A percentile compares a stretch with the other conserved stretches of the same genome.
Evolutionary conservation across 2,113 vertebrate genomes (phyloP).

Genomic region (Callocephalon fimbriatum): DNA sequence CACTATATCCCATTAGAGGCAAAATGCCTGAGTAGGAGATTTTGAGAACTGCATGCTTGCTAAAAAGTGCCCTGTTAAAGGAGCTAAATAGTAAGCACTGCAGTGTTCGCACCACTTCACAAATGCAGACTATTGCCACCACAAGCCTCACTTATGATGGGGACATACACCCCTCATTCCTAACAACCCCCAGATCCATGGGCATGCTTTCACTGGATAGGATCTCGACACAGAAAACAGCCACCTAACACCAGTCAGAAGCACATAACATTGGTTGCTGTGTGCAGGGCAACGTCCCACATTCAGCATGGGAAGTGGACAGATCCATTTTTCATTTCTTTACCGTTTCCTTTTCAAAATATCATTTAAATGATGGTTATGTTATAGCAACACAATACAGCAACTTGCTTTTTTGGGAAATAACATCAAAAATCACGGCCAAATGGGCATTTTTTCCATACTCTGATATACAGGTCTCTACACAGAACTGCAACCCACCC

Average conservation of each 20-base stretch:
- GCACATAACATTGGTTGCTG: not conserved
- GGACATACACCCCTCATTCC: accelerated
- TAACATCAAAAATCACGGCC: not conserved
- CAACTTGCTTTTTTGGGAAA: not conserved
- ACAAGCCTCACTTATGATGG: accelerated
- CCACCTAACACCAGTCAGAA: accelerated
- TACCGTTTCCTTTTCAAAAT: not conserved
- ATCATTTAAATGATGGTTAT: not conserved
- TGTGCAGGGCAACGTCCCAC: no score
- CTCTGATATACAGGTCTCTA: not conserved
- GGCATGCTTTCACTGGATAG: no score
- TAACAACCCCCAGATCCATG: not conserved
- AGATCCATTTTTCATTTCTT: not conserved
- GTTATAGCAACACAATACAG: not conserved
- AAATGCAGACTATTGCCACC: not conserved
- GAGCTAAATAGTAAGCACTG: not conserved
- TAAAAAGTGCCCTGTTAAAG: not conserved
- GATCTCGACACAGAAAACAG: not conserved
- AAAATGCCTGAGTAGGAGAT: not conserved
- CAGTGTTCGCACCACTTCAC: not conserved
- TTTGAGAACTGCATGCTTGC: not conserved
- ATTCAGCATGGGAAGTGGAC: accelerated
- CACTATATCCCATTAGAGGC: not conserved
- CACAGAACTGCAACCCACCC: not conserved
- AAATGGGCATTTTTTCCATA: not conserved